Conservation (phyloP, 2,888 invertebrate species). For the Drosophila anomelani region DNA sequence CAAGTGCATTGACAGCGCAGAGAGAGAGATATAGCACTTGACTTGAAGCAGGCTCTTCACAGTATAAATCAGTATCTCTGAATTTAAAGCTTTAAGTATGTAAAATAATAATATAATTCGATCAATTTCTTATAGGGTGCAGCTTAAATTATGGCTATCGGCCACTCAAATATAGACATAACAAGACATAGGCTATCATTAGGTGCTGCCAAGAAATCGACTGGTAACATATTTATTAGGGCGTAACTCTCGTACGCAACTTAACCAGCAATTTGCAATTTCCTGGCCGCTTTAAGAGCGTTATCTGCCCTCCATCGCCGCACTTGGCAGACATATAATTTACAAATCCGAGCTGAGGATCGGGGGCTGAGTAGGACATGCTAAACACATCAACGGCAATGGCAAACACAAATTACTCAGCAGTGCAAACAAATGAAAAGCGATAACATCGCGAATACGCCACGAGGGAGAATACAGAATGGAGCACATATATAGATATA, state of each 20-base stretch:
- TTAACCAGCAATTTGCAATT: constrained; percentile 74
- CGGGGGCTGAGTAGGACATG: constrained; percentile 45
- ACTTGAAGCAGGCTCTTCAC: constrained; percentile 8
- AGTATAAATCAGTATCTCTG: not conserved
- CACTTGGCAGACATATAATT: constrained; percentile 59
- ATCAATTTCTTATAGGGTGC: not conserved
- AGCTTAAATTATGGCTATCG: constrained; percentile 16
- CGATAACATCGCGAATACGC: constrained; percentile 67
- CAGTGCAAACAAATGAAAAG: constrained; percentile 72
- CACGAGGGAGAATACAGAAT: constrained; percentile 15
- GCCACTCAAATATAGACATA: constrained; percentile 62
- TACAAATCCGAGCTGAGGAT: constrained; percentile 42
- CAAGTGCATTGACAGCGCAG: constrained; percentile 26
- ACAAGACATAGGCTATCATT: constrained; percentile 53
- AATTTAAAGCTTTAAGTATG: not conserved
- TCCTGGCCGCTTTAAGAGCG: constrained; percentile 58
- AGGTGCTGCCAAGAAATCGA: constrained; percentile 30
- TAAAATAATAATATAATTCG: not conserved
- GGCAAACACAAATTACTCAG: constrained; percentile 79
- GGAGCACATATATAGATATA: not conserved
- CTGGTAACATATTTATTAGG: constrained; percentile 32
- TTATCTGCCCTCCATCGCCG: constrained; percentile 50
- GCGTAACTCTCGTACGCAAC: constrained; percentile 35
- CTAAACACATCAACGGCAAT: constrained; percentile 57
- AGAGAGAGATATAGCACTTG: constrained; percentile 8